Evolutionary conservation across 2,888 invertebrate genomes (phyloP), one percentile per base, ranked within the genome.

Genomic region (Cyrtodaria siliqua): DNA sequence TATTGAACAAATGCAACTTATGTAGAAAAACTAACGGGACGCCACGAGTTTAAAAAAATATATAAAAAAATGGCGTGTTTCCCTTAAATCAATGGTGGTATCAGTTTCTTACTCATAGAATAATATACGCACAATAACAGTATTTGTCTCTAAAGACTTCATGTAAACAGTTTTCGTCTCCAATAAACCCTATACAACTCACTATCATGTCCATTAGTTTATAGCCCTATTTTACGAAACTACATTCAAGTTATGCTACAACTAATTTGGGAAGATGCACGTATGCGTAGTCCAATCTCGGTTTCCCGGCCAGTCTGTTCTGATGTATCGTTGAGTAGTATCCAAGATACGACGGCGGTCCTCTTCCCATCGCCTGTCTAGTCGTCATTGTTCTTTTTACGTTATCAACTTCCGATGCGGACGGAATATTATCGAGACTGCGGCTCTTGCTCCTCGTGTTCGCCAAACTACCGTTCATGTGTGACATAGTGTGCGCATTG

Each of bases 261-360:
- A 63, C 29, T 4, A 77, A 50, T 67, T 69, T 76, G 3, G 80
- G 80, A 6, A 80, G 57, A 52, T 73, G 76, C 16, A 67, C 18
- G 20, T 63, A 29, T 2, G 72, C 72, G 9, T 42, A 40, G 4
- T 33, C 33, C 44, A 16, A 9, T 47, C 62, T 69, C 9, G 69
- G n/a, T 26, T 52, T 55, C 2, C 42, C 64, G 14, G 56, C 42
- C 2, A 81, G 2, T 23, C 67, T 59, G 53, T 71, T 75, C 14
- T 81, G 78, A 24, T 81, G 75, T 33, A 81, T 81, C 16, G 74
- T 62, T 14, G 75, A 62, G 56, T 81, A 81, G 55, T 81, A 81
- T 1, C 81, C 81, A 23, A 81, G 64, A 42, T 81, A 81, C 9
- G 81, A 68, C 3, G 81, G 81, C 1, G 81, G 81, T 14, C 80